Conservation (phyloP, 2,888 invertebrate species). For the Tetragonula carbonaria region DNA sequence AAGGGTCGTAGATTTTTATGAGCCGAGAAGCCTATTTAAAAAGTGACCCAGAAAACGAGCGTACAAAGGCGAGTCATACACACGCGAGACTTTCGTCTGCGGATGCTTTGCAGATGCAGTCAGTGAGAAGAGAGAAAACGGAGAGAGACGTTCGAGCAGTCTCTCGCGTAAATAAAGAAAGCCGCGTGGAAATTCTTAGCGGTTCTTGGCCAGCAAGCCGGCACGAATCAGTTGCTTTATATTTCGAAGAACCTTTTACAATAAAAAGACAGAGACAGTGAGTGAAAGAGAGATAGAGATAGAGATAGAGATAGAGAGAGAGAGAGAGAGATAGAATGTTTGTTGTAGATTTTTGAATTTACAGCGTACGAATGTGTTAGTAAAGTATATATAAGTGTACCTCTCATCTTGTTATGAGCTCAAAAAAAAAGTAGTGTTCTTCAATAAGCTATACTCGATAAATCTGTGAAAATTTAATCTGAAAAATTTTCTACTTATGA, state of each 20-base stretch:
- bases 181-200: neutral
- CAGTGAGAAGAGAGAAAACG: neutral
- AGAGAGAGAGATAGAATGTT: too few species aligned
- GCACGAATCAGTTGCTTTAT: slow-evolving; percentile 7
- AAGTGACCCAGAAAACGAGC: slow-evolving; percentile 8
- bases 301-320: too few species aligned
- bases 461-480: too few species aligned
- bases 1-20: neutral
- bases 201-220: neutral
- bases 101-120: neutral
- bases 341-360: too few species aligned
- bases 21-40: slow-evolving; percentile 16
- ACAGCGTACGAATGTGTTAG: too few species aligned
- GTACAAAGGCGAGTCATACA: slow-evolving; percentile 3
- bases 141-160: neutral
- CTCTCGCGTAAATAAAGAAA: neutral
- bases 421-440: too few species aligned
- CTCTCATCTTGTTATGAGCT: too few species aligned
- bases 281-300: too few species aligned
- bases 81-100: neutral
- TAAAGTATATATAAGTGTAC: too few species aligned
- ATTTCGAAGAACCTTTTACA: neutral
- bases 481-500: too few species aligned
- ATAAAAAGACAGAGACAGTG: neutral
- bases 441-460: too few species aligned